A percentile compares a stretch with the other conserved stretches of the same genome.
Conservation (phyloP, 1,140 invertebrate species). For the Cotesia chilonis region DNA sequence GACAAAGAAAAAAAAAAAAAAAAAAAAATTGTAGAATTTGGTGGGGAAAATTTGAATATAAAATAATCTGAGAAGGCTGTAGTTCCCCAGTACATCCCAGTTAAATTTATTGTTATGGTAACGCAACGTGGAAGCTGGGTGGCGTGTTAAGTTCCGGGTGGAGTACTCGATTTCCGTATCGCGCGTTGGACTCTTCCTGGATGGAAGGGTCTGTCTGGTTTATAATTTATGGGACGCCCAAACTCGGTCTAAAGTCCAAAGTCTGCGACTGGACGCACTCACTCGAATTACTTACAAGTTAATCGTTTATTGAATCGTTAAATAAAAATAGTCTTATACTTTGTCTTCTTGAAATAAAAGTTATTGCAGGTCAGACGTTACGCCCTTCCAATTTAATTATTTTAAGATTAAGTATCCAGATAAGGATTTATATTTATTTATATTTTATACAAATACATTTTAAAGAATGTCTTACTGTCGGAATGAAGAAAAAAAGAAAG, state of each 20-base stretch:
- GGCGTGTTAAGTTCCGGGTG: conserved; percentile 50
- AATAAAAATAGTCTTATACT: too few species aligned
- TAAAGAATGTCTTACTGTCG: too few species aligned
- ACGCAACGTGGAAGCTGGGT: conserved; percentile 53
- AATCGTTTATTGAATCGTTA: conserved; percentile 14
- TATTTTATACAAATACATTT: too few species aligned
- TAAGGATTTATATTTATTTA: too few species aligned
- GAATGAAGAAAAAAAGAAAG: too few species aligned
- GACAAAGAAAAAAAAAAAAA: too few species aligned
- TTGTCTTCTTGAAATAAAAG: too few species aligned
- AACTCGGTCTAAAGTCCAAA: background rate
- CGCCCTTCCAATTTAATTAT: too few species aligned
- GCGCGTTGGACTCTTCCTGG: conserved; percentile 52
- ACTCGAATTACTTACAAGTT: conserved; percentile 20
- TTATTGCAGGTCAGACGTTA: too few species aligned
- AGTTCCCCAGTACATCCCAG: conserved; percentile 43
- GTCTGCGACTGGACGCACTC: conserved; percentile 3
- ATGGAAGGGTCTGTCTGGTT: background rate
- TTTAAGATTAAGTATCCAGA: too few species aligned
- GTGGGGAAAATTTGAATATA: background rate
- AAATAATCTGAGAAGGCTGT: conserved; percentile 47
- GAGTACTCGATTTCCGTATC: conserved; percentile 58
- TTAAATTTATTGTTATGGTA: conserved; percentile 58
- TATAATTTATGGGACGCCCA: conserved; percentile 23
- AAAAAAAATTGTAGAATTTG: too few species aligned